phyloP scores from a whole-genome alignment of 1,140 invertebrate species.

The Sweltsa coloradensis region DNA sequence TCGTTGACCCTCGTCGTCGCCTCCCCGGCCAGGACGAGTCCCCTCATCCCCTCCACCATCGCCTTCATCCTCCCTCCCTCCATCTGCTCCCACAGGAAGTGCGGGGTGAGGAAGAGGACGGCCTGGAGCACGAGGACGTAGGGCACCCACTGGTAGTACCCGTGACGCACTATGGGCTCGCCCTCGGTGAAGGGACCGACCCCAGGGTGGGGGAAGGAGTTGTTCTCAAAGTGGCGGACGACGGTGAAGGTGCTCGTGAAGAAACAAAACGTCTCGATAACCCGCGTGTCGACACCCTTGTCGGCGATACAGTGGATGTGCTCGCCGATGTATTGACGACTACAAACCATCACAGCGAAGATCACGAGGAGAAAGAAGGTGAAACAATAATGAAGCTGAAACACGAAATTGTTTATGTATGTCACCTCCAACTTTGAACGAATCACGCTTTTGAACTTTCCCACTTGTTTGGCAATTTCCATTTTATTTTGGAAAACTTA shows the following conservation, averaged over 20 bases:
- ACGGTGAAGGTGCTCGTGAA: constrained; percentile 40
- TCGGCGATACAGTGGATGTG: constrained; percentile 40
- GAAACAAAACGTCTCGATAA: constrained; percentile 45
- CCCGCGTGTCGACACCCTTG: constrained; percentile 25
- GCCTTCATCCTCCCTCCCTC: constrained; percentile 48
- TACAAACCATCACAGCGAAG: too few relatives aligned
- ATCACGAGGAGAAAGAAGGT: too few relatives aligned
- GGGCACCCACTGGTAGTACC: constrained; percentile 87
- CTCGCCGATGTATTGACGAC: constrained; percentile 39
- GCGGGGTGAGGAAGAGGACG: constrained; percentile 26
- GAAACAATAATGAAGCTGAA: too few relatives aligned
- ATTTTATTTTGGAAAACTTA: too few relatives aligned
- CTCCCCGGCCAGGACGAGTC: constrained; percentile 42
- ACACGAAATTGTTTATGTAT: too few relatives aligned
- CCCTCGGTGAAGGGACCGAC: constrained; percentile 44
- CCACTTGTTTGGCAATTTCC: too few relatives aligned
- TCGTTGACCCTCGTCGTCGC: constrained; percentile 35
- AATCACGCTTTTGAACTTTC: too few relatives aligned
- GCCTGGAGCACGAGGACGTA: constrained; percentile 62
- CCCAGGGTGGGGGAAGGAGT: constrained; percentile 40
- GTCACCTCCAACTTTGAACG: too few relatives aligned
- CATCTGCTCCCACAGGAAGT: constrained; percentile 27
- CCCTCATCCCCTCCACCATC: constrained; percentile 52
- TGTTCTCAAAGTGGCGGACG: not conserved
- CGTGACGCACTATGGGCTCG: constrained; percentile 46